Conservation (phyloP, 2,797 vertebrate species). For the Kryptolebias ocellatus region DNA sequence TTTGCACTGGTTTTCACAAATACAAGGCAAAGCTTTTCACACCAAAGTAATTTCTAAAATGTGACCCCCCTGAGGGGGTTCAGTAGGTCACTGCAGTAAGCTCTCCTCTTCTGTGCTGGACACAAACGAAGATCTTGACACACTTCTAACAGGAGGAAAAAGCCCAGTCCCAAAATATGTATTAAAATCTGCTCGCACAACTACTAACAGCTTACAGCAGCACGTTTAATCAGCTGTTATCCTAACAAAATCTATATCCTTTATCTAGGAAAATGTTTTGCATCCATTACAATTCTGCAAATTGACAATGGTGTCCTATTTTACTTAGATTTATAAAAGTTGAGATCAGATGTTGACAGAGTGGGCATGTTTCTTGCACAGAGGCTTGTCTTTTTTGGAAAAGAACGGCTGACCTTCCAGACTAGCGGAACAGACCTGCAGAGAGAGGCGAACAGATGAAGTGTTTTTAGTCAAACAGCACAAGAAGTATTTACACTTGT, state of each 20-base stretch:
- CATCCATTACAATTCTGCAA: constrained; percentile 33
- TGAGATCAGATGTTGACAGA: constrained; percentile 87
- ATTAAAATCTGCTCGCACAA: constrained; percentile 18
- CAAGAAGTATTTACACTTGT: constrained; percentile 2
- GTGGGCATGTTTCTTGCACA: constrained; percentile 98
- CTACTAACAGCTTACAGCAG: constrained; percentile 30
- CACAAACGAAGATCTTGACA: constrained; percentile 30
- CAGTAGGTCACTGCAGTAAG: constrained; percentile 57
- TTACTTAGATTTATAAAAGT: neutral
- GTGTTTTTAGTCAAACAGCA: constrained; percentile 8
- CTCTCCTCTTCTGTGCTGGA: constrained; percentile 10
- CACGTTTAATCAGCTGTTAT: constrained; percentile 42
- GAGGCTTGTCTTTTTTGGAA: constrained; percentile 97
- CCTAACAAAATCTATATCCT: constrained; percentile 29
- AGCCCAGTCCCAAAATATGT: constrained; percentile 35
- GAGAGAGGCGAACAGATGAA: constrained; percentile 30
- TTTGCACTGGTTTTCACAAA: constrained; percentile 9
- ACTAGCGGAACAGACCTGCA: constrained; percentile 90
- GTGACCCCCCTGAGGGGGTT: constrained; percentile 31
- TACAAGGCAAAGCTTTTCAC: constrained; percentile 8
- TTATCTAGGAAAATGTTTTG: constrained; percentile 39
- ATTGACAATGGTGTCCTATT: constrained; percentile 7
- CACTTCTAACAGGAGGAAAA: constrained; percentile 29
- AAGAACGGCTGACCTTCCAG: constrained; percentile 96
- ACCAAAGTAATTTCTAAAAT: constrained; percentile 11